Conservation (phyloP, 2,797 vertebrate species). For the Poeciliopsis presidionis region DNA sequence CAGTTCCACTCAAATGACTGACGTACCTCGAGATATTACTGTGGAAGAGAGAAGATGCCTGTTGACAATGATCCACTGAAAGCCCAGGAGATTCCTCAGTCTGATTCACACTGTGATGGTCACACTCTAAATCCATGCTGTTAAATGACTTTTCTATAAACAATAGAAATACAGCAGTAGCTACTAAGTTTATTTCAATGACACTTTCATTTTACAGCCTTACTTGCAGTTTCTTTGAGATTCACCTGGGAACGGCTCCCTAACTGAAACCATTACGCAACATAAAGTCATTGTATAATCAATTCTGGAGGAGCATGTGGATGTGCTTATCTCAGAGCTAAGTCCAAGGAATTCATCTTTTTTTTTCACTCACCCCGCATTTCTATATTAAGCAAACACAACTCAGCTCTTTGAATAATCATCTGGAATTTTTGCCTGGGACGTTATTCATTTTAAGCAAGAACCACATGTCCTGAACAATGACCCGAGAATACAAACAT, state of each 20-base stretch:
- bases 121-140: not conserved
- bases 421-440: not conserved
- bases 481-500: not conserved
- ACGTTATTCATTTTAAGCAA: not conserved
- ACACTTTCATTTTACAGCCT: not conserved
- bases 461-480: not conserved
- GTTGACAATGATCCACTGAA: conserved; percentile 35
- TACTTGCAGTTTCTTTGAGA: not conserved
- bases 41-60: conserved; percentile 24
- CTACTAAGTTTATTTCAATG: not conserved
- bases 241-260: not conserved
- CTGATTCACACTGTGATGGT: not conserved
- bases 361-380: not conserved
- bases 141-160: not conserved
- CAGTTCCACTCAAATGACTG: conserved; percentile 71
- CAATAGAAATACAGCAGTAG: not conserved
- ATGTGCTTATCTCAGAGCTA: not conserved
- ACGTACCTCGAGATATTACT: conserved; percentile 71
- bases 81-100: conserved; percentile 23
- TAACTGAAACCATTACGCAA: not conserved
- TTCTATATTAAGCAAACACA: not conserved
- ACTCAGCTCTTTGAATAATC: not conserved
- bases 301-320: not conserved
- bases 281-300: not conserved
- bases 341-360: not conserved